phyloP scores from a whole-genome alignment of 1,140 invertebrate species.

The Battus philenor region DNA sequence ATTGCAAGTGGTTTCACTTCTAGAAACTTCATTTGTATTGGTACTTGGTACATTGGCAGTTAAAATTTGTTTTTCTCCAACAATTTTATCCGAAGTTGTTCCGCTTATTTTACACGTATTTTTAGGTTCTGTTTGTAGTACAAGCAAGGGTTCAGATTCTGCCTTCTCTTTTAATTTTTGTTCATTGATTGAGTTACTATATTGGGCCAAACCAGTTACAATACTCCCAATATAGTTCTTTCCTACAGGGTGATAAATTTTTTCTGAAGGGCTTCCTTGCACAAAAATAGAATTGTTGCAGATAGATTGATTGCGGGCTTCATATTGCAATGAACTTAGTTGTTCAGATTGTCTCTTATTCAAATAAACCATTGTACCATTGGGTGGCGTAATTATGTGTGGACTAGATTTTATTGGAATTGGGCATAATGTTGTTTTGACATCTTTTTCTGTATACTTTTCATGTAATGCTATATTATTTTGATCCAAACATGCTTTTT shows the following conservation, averaged over 20 bases:
- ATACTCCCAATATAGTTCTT: constrained; percentile 1
- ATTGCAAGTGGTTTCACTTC: constrained; percentile 18
- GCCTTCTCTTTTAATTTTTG: too few species aligned
- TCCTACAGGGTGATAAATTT: neutral
- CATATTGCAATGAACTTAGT: constrained; percentile 18
- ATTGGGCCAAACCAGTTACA: constrained; percentile 9
- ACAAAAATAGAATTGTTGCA: neutral
- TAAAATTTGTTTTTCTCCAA: neutral
- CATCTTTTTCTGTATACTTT: neutral
- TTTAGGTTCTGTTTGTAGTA: too few species aligned
- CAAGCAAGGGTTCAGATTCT: too few species aligned
- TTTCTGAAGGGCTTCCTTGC: too few species aligned
- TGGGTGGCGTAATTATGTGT: constrained; percentile 22
- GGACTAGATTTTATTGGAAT: too few species aligned
- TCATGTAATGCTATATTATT: neutral
- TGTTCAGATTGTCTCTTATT: constrained; percentile 32
- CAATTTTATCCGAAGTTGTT: too few species aligned
- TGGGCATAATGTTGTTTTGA: neutral
- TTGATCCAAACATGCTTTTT: neutral
- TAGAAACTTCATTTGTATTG: neutral
- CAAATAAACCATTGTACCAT: constrained; percentile 31
- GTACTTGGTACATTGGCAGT: neutral
- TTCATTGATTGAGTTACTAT: neutral
- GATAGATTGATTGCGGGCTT: constrained; percentile 20
- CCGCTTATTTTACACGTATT: too few species aligned